phyloP scores from a whole-genome alignment of 2,888 invertebrate genomes.

The Phyllotreta striolata region DNA sequence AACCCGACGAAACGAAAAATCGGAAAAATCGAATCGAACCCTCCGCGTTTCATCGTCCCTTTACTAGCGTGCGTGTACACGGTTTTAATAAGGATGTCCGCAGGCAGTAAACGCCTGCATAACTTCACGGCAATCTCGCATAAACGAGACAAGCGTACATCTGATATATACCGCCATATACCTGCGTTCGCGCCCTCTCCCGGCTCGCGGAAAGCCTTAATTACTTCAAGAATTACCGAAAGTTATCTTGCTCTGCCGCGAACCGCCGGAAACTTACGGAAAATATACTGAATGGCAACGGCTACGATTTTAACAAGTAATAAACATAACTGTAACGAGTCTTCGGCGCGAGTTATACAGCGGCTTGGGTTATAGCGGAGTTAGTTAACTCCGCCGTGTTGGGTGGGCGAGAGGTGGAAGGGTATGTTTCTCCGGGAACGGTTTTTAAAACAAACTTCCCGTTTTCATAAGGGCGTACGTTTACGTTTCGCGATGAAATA shows the following conservation, averaged over 20 bases:
- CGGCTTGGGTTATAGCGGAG: slow-evolving; percentile 23
- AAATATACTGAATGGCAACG: slow-evolving; percentile 31
- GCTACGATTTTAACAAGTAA: slow-evolving; percentile 34
- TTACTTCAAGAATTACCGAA: slow-evolving; percentile 37
- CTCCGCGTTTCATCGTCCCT: no score
- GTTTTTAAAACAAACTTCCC: slow-evolving; percentile 9
- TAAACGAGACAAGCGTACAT: slow-evolving; percentile 23
- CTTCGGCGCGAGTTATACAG: slow-evolving; percentile 27
- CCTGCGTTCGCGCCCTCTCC: slow-evolving; percentile 12
- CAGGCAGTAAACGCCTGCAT: slow-evolving; percentile 15
- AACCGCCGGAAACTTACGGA: slow-evolving; percentile 33
- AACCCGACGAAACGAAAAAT: no score
- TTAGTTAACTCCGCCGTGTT: slow-evolving; percentile 17
- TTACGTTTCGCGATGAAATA: no score
- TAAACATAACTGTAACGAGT: slow-evolving; percentile 37
- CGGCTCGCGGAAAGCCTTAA: slow-evolving; percentile 35
- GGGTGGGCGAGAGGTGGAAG: not conserved
- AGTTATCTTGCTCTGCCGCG: slow-evolving; percentile 32
- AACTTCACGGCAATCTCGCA: slow-evolving; percentile 24
- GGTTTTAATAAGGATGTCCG: slow-evolving; percentile 20
- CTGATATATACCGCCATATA: slow-evolving; percentile 19
- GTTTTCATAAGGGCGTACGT: not conserved
- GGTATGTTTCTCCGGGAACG: not conserved
- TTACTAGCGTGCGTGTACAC: no score
- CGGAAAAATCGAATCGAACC: no score